Evolutionary conservation across 2,797 vertebrate species (phyloP), one percentile per base, ranked within the genome.

Genomic region (Anguilla megastoma): DNA sequence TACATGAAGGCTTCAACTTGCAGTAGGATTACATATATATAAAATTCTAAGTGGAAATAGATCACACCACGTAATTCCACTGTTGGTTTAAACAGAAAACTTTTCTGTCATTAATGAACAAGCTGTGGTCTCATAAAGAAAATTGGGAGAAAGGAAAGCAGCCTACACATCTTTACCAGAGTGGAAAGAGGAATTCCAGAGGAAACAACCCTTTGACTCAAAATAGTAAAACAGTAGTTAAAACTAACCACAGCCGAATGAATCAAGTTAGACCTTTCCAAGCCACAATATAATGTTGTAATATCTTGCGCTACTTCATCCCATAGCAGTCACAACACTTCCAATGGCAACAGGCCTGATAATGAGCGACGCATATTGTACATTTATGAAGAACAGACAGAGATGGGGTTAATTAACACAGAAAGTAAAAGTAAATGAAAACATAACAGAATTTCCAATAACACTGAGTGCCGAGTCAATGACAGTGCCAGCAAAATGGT

Each of bases 211-310:
- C 27, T 45, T 41, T 14, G 63, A 86, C 48, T 71, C 56, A 74
- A 33, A 86, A 86, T 3, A 48, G 85, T 10, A 74, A 86, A 71
- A 45, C 41, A 14, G 66, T 74, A 52, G 69, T 86, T n/a, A 66
- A 86, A 86, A 10, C 27, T 50, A 71, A 86, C 66, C 63, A 50
- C 27, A 30, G 16, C 45, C 63, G 30, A 86, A 27, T 18, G 2
- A 66, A 63, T 85, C 56, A 66, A 36, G 36, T 63, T 27, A 6
- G 63, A n/a, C 41, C 71, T 71, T 86, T n/a, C 63, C 63, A 86
- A 74, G 45, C 63, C 85, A 86, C 66, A 52, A 86, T 27, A 86
- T 45, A 86, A 74, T 33, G 27, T 76, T 76, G 2, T 36, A 30
- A 41, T 41, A 33, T 76, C 8, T n/a, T 21, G 5, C 8, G 16